A percentile compares a stretch with the other conserved stretches of the same genome.
Evolutionary conservation across 2,888 invertebrate species (phyloP).

Genomic region (Parthenolecanium corni): DNA sequence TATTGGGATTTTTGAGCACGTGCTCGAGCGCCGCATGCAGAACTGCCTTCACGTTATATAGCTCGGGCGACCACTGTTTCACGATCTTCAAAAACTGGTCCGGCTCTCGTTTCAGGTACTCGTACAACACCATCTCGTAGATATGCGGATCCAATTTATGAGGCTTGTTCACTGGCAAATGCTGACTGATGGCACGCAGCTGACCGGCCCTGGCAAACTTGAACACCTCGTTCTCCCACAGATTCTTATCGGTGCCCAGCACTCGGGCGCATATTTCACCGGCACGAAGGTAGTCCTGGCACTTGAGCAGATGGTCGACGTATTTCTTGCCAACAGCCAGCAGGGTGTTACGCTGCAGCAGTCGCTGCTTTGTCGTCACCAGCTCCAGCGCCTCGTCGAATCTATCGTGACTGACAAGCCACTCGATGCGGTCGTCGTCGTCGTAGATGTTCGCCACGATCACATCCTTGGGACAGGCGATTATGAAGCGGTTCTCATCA

Average conservation of each 20-base stretch:
- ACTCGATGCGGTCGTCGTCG: constrained; percentile 84
- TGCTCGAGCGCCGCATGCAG: constrained; percentile 77
- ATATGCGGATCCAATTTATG: constrained; percentile 66
- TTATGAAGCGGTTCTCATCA: constrained; percentile 67
- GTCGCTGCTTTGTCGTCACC: constrained; percentile 52
- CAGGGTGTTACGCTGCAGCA: constrained; percentile 48
- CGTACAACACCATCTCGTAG: constrained; percentile 88
- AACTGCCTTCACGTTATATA: constrained; percentile 73
- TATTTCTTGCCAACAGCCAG: constrained; percentile 60
- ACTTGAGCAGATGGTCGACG: constrained; percentile 63
- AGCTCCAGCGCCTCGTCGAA: constrained; percentile 77
- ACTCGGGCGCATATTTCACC: constrained; percentile 75
- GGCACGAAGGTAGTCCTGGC: constrained; percentile 64
- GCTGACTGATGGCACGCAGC: constrained; percentile 63
- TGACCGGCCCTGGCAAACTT: constrained; percentile 79
- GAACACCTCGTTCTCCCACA: constrained; percentile 86
- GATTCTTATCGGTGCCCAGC: constrained; percentile 61
- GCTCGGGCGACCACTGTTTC: constrained; percentile 73
- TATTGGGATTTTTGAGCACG: constrained; percentile 51
- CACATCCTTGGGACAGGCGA: constrained; percentile 89
- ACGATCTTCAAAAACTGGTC: constrained; percentile 70
- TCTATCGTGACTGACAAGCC: constrained; percentile 75
- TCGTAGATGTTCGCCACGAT: constrained; percentile 81
- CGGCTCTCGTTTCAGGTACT: constrained; percentile 75
- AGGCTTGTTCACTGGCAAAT: constrained; percentile 59